These are phyloP conservation scores for Enteromius fasciolatus DNA, from an alignment of 2,797 vertebrate genomes.

Conservation along the genomic window DNA sequence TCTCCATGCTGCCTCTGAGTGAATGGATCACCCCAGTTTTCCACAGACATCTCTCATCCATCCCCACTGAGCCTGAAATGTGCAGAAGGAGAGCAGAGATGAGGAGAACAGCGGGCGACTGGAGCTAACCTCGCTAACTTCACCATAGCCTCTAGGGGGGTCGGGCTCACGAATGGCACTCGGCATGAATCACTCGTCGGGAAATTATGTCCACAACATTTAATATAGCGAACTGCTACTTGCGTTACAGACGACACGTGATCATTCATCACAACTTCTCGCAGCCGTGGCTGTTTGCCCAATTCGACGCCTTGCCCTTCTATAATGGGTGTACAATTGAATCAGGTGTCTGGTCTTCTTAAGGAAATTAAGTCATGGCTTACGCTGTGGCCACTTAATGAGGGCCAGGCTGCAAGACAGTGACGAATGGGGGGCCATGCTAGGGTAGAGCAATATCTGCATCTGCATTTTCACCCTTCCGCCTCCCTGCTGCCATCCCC, in stretches of 20 bases:
- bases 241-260: conserved; percentile 74
- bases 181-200: conserved; percentile 80
- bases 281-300: conserved; percentile 35
- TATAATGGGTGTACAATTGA: conserved; percentile 89
- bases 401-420: conserved; percentile 88
- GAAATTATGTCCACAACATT: conserved; percentile 81
- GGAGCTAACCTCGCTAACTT: conserved; percentile 55
- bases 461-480: conserved; percentile 84
- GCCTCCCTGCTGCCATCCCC: conserved; percentile 61
- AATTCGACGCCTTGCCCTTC: conserved; percentile 69
- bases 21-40: conserved; percentile 57
- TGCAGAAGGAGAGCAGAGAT: conserved; percentile 58
- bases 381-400: conserved; percentile 93
- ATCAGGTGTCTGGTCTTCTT: conserved; percentile 99
- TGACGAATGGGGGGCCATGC: conserved; percentile 92
- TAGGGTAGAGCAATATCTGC: conserved; percentile 90
- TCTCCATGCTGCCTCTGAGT: conserved; percentile 44
- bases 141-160: conserved; percentile 34
- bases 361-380: conserved; percentile 98
- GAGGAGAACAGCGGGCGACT: conserved; percentile 50
- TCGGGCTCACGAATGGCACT: conserved; percentile 67
- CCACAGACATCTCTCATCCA: conserved; percentile 56
- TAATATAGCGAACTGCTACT: conserved; percentile 83
- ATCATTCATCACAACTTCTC: conserved; percentile 79
- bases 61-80: conserved; percentile 54